phyloP scores from a whole-genome alignment of 1,140 invertebrate genomes.

The Drosophila sturtevanti region DNA sequence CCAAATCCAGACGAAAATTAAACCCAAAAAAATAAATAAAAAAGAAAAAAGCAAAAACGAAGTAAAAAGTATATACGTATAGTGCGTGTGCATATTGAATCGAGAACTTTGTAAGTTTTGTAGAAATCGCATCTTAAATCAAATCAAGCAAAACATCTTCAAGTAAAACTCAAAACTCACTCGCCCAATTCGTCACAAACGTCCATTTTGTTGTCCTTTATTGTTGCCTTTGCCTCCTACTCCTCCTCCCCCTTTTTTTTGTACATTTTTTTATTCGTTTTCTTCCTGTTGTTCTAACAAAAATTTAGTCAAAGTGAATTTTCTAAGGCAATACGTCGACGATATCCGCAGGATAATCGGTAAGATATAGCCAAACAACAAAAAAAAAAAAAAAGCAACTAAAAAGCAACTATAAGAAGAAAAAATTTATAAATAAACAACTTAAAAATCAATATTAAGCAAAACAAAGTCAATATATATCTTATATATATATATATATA shows the following conservation, averaged over 20 bases:
- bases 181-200: slow-evolving; percentile 43
- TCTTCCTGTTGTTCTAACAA: slow-evolving; percentile 39
- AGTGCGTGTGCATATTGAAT: slow-evolving; percentile 28
- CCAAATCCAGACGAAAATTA: not conserved
- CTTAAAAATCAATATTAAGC: not conserved
- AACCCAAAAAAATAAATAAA: not conserved
- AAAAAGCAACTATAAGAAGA: not conserved
- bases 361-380: slow-evolving; percentile 54
- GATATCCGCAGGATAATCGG: slow-evolving; percentile 83
- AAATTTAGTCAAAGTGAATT: slow-evolving; percentile 82
- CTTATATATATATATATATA: not conserved
- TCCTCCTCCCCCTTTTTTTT: slow-evolving; percentile 19
- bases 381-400: not conserved
- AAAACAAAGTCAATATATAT: not conserved
- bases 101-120: slow-evolving; percentile 51
- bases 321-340: slow-evolving; percentile 83
- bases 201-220: slow-evolving; percentile 50
- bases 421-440: not conserved
- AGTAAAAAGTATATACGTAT: not conserved
- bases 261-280: slow-evolving; percentile 47
- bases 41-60: not conserved
- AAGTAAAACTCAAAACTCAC: slow-evolving; percentile 36
- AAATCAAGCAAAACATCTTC: slow-evolving; percentile 30
- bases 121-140: slow-evolving; percentile 25
- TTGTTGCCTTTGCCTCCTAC: not conserved